Evolutionary conservation across 35 echinoderm and acorn worm species (phyloP), one percentile per base, ranked within the genome.

Genomic region (Anneissia japonica): DNA sequence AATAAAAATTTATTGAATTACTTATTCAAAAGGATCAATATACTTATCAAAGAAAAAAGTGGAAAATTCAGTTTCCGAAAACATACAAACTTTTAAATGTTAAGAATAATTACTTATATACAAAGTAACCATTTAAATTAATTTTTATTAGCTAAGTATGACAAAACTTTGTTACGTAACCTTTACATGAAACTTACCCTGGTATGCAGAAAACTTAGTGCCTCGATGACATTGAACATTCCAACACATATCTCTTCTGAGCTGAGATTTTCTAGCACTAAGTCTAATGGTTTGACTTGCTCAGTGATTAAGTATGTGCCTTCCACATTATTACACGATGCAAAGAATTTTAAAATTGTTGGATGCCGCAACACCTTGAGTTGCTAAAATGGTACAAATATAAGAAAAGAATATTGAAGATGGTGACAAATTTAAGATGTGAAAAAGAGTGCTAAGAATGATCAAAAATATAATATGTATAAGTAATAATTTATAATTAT

Each of bases 261-360:
- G 30, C 86, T 97, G 3, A 97, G 79, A 36, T 34, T 97, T 55
- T 93, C 95, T 16, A 97, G 38, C 13, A 93, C 91, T 45, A 97
- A 77, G 32, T 97, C 95, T 46, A 97, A 76, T 30, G 95, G 95
- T 86, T 93, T 87, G 1, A 97, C 95, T 82, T 93, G 91, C 83
- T 97, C 95, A 17, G 95, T 97, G 5, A 97, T 88, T 39, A 97
- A 86, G 45, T 84, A 97, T 4, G 95, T 97, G 0, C 91, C 92
- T 56, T 98, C 95, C 4, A 98, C 86, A 77, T 89, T 93, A 28
- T 98, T 92, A 72, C 95, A 98, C 30, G 92, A 98, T 29, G 89
- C 95, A 86, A 98, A 98, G 86, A 98, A 98, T 83, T 98, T 98
- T 51, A 93, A 82, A 39, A 93, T 98, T 5, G 95, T 98, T 35